phyloP scores from a whole-genome alignment of 2,888 invertebrate species.

The Oeneis ivallda region DNA sequence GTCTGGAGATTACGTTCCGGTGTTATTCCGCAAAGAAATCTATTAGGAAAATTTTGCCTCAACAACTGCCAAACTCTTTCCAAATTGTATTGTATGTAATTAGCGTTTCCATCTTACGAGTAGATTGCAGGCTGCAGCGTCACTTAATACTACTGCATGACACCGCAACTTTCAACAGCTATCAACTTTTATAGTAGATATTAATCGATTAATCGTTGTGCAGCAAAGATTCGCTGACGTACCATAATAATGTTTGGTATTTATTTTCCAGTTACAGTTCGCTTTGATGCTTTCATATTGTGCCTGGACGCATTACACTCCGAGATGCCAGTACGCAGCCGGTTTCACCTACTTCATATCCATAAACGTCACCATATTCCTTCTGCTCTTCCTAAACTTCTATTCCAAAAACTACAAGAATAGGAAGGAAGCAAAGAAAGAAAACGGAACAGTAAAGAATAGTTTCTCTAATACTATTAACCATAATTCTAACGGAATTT shows the following conservation, averaged over 20 bases:
- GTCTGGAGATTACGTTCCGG: too few relatives aligned
- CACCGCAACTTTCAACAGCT: too few relatives aligned
- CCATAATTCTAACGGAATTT: slow-evolving; percentile 44
- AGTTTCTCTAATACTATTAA: slow-evolving; percentile 45
- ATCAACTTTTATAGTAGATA: too few relatives aligned
- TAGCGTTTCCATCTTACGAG: too few relatives aligned
- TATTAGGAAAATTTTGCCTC: too few relatives aligned
- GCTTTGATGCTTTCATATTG: slow-evolving; percentile 85
- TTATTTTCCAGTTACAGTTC: slow-evolving; percentile 82
- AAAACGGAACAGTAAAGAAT: slow-evolving; percentile 52
- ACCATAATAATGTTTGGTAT: neutral
- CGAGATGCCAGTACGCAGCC: slow-evolving; percentile 83
- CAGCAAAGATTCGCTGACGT: too few relatives aligned
- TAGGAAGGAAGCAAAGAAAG: slow-evolving; percentile 52
- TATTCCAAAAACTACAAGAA: slow-evolving; percentile 82
- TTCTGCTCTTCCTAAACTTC: slow-evolving; percentile 85
- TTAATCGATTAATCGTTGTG: too few relatives aligned
- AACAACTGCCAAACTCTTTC: too few relatives aligned
- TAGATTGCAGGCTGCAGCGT: too few relatives aligned
- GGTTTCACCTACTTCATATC: slow-evolving; percentile 79
- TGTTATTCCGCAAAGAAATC: too few relatives aligned
- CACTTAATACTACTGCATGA: too few relatives aligned
- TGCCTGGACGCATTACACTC: slow-evolving; percentile 76
- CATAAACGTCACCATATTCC: slow-evolving; percentile 82
- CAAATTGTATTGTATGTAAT: too few relatives aligned